These are phyloP conservation scores for Sebastes taczanowskii DNA, from an alignment of 2,797 vertebrate genomes.

Conservation along the genomic window DNA sequence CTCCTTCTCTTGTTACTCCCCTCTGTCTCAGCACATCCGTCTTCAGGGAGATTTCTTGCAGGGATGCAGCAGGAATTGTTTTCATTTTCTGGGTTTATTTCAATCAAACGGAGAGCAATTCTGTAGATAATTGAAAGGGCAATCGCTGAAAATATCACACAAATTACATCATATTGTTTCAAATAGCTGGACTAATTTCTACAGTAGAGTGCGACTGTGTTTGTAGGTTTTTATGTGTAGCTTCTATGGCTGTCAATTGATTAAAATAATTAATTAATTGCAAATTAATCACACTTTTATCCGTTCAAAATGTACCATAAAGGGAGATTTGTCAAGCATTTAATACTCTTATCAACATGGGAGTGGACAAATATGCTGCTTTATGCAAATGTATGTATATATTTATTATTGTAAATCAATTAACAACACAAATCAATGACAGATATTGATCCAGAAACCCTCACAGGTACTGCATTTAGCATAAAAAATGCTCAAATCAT, in stretches of 20 bases:
- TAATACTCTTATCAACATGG: too few species aligned
- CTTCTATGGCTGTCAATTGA: too few species aligned
- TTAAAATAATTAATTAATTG: too few species aligned
- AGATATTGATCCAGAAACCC: too few species aligned
- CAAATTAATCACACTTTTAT: rapidly evolving
- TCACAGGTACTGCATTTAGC: too few species aligned
- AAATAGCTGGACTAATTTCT: neutral
- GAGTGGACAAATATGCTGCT: rapidly evolving
- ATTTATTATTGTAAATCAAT: too few species aligned
- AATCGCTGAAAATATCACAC: neutral
- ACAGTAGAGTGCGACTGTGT: neutral
- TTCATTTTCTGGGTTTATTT: conserved; percentile 21
- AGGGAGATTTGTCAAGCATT: too few species aligned
- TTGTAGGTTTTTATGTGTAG: neutral
- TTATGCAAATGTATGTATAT: too few species aligned
- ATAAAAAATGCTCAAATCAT: too few species aligned
- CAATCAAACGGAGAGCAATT: neutral
- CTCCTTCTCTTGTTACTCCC: conserved; percentile 8
- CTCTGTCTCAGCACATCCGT: conserved; percentile 13
- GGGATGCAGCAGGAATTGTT: neutral
- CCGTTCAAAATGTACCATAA: too few species aligned
- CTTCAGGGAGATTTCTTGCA: conserved; percentile 12
- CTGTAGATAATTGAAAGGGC: neutral
- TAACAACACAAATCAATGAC: too few species aligned
- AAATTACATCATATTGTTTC: neutral